phyloP scores from a whole-genome alignment of 2,888 invertebrate species.

The Leucophenga montana region DNA sequence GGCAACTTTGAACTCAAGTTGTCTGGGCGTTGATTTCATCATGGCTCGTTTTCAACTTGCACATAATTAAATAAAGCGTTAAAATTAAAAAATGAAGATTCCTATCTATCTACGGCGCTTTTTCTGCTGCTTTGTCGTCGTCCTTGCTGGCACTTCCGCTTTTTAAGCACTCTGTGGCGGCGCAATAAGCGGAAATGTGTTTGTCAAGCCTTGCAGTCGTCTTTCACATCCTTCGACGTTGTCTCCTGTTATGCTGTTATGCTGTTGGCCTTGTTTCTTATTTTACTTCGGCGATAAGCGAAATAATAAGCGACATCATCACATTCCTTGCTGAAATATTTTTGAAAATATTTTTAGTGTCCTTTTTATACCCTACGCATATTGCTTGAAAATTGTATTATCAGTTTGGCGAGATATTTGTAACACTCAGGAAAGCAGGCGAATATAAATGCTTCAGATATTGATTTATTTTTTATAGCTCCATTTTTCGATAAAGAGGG shows the following conservation, averaged over 20 bases:
- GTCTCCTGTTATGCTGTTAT: background rate
- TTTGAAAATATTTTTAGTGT: too few species aligned
- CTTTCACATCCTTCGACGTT: background rate
- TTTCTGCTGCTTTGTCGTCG: conserved; percentile 23
- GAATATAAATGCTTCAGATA: too few species aligned
- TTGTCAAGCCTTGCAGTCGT: conserved; percentile 45
- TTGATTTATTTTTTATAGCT: too few species aligned
- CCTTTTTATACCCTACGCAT: too few species aligned
- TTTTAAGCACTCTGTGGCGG: conserved; percentile 7
- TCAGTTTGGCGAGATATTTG: too few species aligned
- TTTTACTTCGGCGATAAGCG: conserved; percentile 38
- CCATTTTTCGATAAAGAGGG: too few species aligned
- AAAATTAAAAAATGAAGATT: conserved; percentile 66
- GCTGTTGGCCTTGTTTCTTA: background rate
- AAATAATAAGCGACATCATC: conserved; percentile 41
- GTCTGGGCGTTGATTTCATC: conserved; percentile 40
- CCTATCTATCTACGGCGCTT: conserved; percentile 33
- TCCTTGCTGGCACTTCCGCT: conserved; percentile 11
- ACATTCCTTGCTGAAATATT: too few species aligned
- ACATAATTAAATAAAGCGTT: conserved; percentile 69
- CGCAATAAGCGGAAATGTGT: conserved; percentile 50
- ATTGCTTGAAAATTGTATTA: too few species aligned
- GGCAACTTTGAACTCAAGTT: conserved; percentile 54
- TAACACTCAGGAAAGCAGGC: too few species aligned
- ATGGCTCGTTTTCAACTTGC: background rate